phyloP scores from a whole-genome alignment of 2,113 vertebrate genomes.

The Cavia aperea region DNA sequence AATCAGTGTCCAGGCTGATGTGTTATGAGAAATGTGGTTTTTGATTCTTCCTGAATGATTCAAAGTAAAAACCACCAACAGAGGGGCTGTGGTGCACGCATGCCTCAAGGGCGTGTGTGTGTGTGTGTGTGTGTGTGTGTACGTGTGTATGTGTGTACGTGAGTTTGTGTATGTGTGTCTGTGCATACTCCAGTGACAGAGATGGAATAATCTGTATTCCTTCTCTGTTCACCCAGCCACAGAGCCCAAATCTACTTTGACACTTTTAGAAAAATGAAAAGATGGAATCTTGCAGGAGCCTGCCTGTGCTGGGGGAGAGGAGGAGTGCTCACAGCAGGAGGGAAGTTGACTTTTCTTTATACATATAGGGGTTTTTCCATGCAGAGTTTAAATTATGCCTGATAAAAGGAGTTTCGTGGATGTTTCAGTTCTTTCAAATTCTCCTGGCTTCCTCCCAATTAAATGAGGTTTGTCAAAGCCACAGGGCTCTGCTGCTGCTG shows the following conservation, averaged over 20 bases:
- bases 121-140: background rate
- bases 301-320: slow-evolving; percentile 71
- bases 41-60: slow-evolving; percentile 15
- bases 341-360: slow-evolving; percentile 89
- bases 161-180: background rate
- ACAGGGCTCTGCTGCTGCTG: slow-evolving; percentile 85
- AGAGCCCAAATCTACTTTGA: slow-evolving; percentile 83
- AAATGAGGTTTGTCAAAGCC: slow-evolving; percentile 91
- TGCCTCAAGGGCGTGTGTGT: background rate
- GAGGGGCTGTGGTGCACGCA: background rate
- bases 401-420: slow-evolving; percentile 87
- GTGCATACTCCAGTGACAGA: background rate
- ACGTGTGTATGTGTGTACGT: background rate
- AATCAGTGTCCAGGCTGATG: background rate
- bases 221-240: slow-evolving; percentile 79
- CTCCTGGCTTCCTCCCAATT: slow-evolving; percentile 89
- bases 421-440: slow-evolving; percentile 89
- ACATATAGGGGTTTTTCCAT: slow-evolving; percentile 87
- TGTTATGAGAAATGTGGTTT: slow-evolving; percentile 12
- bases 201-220: slow-evolving; percentile 73
- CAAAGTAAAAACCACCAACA: slow-evolving; percentile 18
- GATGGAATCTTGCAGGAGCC: slow-evolving; percentile 81
- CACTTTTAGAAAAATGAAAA: slow-evolving; percentile 85
- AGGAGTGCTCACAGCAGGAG: slow-evolving; percentile 80
- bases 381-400: slow-evolving; percentile 90